A percentile compares a stretch with the other conserved stretches of the same genome.
phyloP scores from a whole-genome alignment of 1,140 invertebrate species.

The Papilio xuthus region DNA sequence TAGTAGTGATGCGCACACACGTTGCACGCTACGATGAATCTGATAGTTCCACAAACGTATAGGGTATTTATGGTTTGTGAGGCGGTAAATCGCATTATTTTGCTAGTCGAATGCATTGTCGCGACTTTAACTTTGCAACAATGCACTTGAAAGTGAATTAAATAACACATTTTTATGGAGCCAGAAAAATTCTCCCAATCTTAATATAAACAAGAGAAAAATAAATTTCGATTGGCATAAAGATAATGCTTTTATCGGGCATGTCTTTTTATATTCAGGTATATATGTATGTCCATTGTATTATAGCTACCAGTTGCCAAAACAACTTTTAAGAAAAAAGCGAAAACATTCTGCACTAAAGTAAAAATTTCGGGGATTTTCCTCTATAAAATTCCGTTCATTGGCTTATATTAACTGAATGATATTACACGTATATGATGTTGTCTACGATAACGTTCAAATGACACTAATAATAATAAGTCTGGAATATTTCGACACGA shows the following conservation, averaged over 20 bases:
- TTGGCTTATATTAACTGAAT: conserved; percentile 7
- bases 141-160: conserved; percentile 16
- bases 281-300: too few relatives aligned
- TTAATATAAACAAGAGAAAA: too few relatives aligned
- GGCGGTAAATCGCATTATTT: conserved; percentile 60
- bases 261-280: too few relatives aligned
- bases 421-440: neutral
- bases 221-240: too few relatives aligned
- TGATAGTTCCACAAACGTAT: conserved; percentile 40
- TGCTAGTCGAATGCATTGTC: conserved; percentile 51
- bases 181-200: neutral
- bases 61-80: conserved; percentile 44
- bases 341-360: too few relatives aligned
- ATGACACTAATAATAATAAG: conserved; percentile 30
- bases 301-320: too few relatives aligned
- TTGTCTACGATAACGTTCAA: conserved; percentile 22
- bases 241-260: too few relatives aligned
- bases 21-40: conserved; percentile 42
- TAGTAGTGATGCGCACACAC: conserved; percentile 48
- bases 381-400: neutral
- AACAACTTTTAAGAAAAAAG: too few relatives aligned
- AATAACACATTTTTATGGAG: neutral
- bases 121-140: conserved; percentile 18
- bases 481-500: conserved; percentile 30
- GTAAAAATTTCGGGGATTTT: too few relatives aligned